Conservation (phyloP, 2,888 invertebrate species). For the Ecliptopera silaceata region DNA sequence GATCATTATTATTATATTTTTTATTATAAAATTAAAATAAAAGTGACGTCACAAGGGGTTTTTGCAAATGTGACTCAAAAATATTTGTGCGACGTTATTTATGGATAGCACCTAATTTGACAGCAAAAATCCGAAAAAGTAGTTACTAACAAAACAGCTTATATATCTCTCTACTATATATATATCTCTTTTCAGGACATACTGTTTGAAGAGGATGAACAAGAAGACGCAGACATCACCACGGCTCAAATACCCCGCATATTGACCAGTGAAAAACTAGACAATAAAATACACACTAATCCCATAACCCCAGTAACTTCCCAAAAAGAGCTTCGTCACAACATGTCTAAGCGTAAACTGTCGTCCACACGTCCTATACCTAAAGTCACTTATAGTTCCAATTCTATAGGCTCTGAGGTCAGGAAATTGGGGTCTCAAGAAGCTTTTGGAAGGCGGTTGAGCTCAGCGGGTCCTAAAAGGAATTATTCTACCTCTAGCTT, state of each 20-base stretch:
- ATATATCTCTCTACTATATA: no score
- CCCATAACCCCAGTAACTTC: constrained; percentile 44
- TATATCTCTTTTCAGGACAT: constrained; percentile 66
- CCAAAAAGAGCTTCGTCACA: constrained; percentile 55
- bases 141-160: background rate
- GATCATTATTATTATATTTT: no score
- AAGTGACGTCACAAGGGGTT: no score
- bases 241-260: constrained; percentile 29
- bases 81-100: no score
- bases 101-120: no score
- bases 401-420: constrained; percentile 82
- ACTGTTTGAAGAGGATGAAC: constrained; percentile 71
- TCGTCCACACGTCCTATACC: constrained; percentile 63
- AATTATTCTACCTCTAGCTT: constrained; percentile 92
- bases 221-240: constrained; percentile 52
- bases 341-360: constrained; percentile 65
- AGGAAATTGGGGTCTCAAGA: constrained; percentile 71
- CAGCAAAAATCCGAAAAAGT: no score
- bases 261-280: constrained; percentile 38
- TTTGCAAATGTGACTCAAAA: no score
- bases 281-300: constrained; percentile 44
- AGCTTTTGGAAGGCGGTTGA: constrained; percentile 59
- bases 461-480: constrained; percentile 77
- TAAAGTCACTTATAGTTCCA: constrained; percentile 80
- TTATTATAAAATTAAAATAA: no score